A percentile compares a stretch with the other conserved stretches of the same genome.
These are phyloP conservation scores for Axis porcinus DNA, from an alignment of 2,113 vertebrate genomes.

Conservation along the genomic window DNA sequence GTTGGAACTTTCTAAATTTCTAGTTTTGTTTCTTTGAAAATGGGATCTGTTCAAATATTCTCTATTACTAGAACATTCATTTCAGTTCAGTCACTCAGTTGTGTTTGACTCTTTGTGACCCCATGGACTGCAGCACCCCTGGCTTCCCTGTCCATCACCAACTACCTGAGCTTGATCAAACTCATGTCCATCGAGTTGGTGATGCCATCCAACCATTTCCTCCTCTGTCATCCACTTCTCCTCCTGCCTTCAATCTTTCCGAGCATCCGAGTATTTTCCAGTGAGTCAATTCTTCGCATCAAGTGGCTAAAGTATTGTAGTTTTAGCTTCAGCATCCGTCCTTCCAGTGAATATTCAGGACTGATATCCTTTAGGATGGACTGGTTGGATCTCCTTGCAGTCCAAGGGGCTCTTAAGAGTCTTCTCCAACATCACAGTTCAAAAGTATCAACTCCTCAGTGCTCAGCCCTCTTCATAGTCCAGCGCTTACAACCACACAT, in stretches of 20 bases:
- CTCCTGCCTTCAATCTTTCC: background rate
- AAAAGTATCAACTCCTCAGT: background rate
- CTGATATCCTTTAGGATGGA: background rate
- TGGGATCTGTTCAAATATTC: background rate
- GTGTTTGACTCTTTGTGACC: background rate
- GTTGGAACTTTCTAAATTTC: background rate
- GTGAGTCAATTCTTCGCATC: rapidly evolving
- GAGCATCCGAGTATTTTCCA: background rate
- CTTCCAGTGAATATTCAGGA: background rate
- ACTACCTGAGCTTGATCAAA: background rate
- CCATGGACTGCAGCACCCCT: background rate
- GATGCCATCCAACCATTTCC: background rate
- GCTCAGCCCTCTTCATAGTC: background rate
- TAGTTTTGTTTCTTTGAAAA: background rate
- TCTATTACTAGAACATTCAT: background rate
- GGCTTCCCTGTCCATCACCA: background rate
- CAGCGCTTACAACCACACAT: background rate
- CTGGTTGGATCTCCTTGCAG: background rate
- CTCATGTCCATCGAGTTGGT: background rate
- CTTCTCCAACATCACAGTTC: background rate
- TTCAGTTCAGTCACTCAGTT: background rate
- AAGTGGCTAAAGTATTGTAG: background rate
- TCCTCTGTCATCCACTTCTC: background rate
- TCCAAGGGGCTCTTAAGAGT: background rate
- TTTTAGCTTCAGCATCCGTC: background rate